Evolutionary conservation across 1,140 invertebrate genomes (phyloP).

Genomic region (Cotesia typhae): DNA sequence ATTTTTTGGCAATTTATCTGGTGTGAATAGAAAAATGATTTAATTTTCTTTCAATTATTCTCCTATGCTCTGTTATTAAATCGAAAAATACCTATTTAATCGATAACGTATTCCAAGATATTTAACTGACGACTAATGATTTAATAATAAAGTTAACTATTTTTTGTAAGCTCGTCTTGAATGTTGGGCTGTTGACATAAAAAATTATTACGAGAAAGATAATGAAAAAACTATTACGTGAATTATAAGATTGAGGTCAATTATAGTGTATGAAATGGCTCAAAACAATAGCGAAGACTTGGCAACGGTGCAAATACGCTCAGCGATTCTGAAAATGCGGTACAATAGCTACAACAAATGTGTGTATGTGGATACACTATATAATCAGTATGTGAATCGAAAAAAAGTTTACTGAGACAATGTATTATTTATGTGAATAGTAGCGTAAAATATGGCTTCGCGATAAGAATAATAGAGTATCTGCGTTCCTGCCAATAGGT

Average conservation of each 20-base stretch:
- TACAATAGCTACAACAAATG: constrained; percentile 28
- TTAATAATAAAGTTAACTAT: no score
- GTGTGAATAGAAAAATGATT: background rate
- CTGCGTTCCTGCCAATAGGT: no score
- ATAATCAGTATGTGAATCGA: no score
- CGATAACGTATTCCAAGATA: background rate
- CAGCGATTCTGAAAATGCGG: constrained; percentile 7
- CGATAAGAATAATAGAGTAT: no score
- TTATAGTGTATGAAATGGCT: constrained; percentile 54
- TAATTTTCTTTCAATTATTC: constrained; percentile 12
- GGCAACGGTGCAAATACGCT: constrained; percentile 47
- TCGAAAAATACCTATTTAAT: background rate
- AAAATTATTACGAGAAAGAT: no score
- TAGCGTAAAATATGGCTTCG: no score
- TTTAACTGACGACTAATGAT: no score
- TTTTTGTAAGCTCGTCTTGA: no score
- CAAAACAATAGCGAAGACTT: constrained; percentile 51
- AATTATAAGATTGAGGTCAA: constrained; percentile 51
- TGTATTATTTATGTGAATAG: no score
- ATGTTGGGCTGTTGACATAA: background rate
- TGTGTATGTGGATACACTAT: background rate
- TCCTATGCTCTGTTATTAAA: background rate
- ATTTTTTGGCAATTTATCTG: constrained; percentile 24
- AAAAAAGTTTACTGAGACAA: no score
- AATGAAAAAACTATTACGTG: constrained; percentile 42